Conservation (phyloP, 2,888 invertebrate genomes). For the Germaria angustata region DNA sequence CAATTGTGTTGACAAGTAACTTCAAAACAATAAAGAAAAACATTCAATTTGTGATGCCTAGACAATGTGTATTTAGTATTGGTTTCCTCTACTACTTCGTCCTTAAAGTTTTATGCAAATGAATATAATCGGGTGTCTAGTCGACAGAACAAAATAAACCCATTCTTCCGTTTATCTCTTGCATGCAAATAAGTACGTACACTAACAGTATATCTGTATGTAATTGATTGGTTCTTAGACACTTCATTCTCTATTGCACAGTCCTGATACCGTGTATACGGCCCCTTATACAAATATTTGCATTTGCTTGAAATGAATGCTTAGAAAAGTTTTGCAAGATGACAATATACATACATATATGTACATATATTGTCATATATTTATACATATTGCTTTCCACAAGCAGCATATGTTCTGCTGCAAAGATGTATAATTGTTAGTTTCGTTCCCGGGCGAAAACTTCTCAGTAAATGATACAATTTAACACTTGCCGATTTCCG, state of each 20-base stretch:
- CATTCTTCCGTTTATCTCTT: background rate
- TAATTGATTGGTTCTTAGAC: too few species aligned
- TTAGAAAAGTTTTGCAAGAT: background rate
- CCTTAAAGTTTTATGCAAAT: constrained; percentile 22
- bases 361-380: background rate
- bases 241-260: background rate
- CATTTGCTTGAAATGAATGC: constrained; percentile 40
- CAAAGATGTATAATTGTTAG: too few species aligned
- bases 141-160: background rate
- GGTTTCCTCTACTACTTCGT: background rate
- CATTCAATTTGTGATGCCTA: constrained; percentile 37
- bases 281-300: background rate
- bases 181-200: background rate
- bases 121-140: background rate
- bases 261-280: background rate
- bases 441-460: too few species aligned
- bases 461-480: too few species aligned
- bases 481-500: too few species aligned
- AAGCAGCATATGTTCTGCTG: too few species aligned
- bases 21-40: constrained; percentile 43
- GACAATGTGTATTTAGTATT: constrained; percentile 26
- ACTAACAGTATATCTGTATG: too few species aligned
- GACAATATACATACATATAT: background rate
- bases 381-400: too few species aligned
- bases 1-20: constrained; percentile 32